Evolutionary conservation across 2,113 vertebrate species (phyloP).

Genomic region (Ammodytes dubius): DNA sequence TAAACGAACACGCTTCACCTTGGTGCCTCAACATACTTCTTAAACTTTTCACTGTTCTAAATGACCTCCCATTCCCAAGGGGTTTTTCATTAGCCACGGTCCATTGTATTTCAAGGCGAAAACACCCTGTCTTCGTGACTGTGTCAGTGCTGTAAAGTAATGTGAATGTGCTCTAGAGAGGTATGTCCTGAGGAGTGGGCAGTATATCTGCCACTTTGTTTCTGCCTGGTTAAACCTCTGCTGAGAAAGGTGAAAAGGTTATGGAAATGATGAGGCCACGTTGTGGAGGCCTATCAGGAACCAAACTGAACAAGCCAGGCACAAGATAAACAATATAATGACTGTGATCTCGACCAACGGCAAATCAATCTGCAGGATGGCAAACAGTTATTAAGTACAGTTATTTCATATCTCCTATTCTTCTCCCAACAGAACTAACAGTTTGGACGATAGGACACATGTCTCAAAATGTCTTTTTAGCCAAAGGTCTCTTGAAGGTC

Average conservation of each 20-base stretch:
- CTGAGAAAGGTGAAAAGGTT: constrained; percentile 55
- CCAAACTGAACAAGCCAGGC: constrained; percentile 1
- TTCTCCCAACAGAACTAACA: background rate
- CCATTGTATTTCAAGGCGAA: constrained; percentile 44
- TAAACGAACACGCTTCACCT: background rate
- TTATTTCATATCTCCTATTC: background rate
- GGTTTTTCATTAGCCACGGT: constrained; percentile 14
- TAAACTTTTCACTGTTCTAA: constrained; percentile 4
- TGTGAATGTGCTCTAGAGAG: constrained; percentile 7
- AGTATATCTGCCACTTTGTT: constrained; percentile 33
- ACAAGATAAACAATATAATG: background rate
- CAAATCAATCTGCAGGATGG: background rate
- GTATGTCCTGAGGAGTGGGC: constrained; percentile 14
- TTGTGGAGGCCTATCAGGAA: constrained; percentile 2
- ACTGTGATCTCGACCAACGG: background rate
- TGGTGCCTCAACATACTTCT: background rate
- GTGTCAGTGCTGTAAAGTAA: constrained; percentile 20
- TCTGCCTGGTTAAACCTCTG: constrained; percentile 32
- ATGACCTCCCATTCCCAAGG: constrained; percentile 8
- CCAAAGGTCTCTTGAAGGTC: background rate
- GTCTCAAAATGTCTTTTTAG: background rate
- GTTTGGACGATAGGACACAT: background rate
- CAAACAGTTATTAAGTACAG: background rate
- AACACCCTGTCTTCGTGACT: constrained; percentile 27
- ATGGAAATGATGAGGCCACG: constrained; percentile 56